Evolutionary conservation across 2,888 invertebrate genomes (phyloP), one percentile per base, ranked within the genome.

Genomic region (Heliconius ethilla): DNA sequence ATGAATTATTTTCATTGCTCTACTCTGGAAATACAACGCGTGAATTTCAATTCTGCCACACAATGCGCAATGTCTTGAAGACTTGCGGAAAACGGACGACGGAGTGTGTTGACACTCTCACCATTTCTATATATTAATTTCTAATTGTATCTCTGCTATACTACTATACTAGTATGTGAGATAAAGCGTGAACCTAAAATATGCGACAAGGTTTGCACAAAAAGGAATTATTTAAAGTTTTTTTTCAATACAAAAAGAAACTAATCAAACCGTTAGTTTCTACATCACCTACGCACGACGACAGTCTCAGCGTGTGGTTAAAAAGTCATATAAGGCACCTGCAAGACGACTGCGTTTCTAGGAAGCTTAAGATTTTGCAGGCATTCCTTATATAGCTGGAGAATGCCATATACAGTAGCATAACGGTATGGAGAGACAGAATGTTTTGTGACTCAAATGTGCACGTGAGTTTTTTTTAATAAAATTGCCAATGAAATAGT

Each of bases 331-430:
- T 76, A 66, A 59, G 76, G 77, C 77, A 33, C 70, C 75, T 63
- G 66, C 78, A 72, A 76, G 76, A 72, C 65, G 55, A 62, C 59
- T 72, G 79, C 66, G 79, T 76, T 76, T 72, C 76, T 80, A 76
- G 76, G 78, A 80, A 80, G 67, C 70, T 70, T 67, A 67, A 69
- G 78, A 80, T 80, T 80, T 78, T 80, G 75, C 78, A 67, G 62
- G 67, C 78, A 74, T 80, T 70, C 80, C 78, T 67, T 80, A 59
- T 78, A 77, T 29, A 70, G 63, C 69, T 65, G 62, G 62, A 63
- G 45, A 33, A 55, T 63, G 59, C 78, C 78, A 66, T 80, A 72
- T 75, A 76, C 72, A 76, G 80, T 67, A 72, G 70, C 59, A 67
- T 80, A 80, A 78, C 80, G 76, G 80, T 75, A 78, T 75, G 69